These are phyloP conservation scores for Machimus rusticus DNA, from an alignment of 2,888 invertebrate genomes.

Conservation along the genomic window DNA sequence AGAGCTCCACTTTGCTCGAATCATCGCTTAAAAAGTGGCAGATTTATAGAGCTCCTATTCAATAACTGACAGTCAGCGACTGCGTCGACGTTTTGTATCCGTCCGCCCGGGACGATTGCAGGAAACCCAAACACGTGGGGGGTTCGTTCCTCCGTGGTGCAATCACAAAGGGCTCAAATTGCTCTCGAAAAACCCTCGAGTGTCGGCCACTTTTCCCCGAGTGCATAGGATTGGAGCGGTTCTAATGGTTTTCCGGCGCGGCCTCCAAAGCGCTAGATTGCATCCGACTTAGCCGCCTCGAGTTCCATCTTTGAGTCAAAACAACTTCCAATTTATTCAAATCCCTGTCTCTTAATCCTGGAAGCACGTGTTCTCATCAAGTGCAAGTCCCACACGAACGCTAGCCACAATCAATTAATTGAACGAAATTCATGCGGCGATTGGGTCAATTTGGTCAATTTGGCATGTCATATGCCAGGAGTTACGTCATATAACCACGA, in stretches of 20 bases:
- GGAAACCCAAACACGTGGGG: not conserved
- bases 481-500: not conserved
- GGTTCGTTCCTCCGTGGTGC: not conserved
- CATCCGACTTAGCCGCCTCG: not conserved
- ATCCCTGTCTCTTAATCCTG: not conserved
- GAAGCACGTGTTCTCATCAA: not conserved
- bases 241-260: not conserved
- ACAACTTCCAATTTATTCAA: not conserved
- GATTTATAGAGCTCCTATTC: not conserved
- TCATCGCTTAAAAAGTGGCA: not conserved
- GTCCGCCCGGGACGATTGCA: not conserved
- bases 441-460: not conserved
- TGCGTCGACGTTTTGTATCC: not conserved
- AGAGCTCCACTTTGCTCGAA: not conserved
- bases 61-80: not conserved
- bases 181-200: not conserved
- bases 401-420: not conserved
- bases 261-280: not conserved
- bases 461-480: not conserved
- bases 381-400: not conserved
- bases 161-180: not conserved
- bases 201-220: not conserved
- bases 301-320: not conserved
- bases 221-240: not conserved
- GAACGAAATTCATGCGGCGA: not conserved